Evolutionary conservation across 2,797 vertebrate species (phyloP), one percentile per base, ranked within the genome.

Genomic region (Silurus lanzhouensis): DNA sequence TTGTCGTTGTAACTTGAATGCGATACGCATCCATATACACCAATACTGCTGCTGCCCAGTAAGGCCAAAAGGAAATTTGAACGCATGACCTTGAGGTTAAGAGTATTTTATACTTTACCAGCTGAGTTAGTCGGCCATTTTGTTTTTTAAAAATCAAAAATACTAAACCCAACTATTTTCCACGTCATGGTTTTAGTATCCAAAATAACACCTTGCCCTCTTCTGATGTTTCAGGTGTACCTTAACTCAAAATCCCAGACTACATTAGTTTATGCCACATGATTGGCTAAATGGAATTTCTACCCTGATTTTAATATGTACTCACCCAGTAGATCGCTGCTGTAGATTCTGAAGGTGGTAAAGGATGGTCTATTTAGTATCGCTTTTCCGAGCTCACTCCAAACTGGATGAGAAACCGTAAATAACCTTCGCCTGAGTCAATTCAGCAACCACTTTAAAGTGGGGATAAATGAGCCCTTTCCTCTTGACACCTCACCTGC

Each of bases 391-490:
- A 48, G 84, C 67, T 48, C 2, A 61, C 31, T 86, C 75, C 19
- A 52, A 48, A 20, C 87, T 86, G 86, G 85, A 88, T 82, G 76
- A 75, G 68, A 83, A 78, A 52, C 75, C 87, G 89, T 89, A 90
- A 92, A 91, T 93, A 93, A 94, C 91, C 92, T 93, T 94, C 90
- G 92, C 90, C 90, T 91, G 91, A 91, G 91, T 91, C 86, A 86
- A 90, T 92, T 92, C 82, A 77, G 78, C 78, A 46, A 83, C 88
- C 91, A 92, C 90, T 89, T 88, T 85, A 83, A 87, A 89, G 82
- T 84, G 79, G 85, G 84, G 89, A 71, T 85, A 88, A 90, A 94
- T 92, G 86, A 90, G 86, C 89, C 89, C 88, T 88, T 89, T 76
- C 81, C 87, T 87, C 90, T 83, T 90, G 88, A 91, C 90, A 90